phyloP scores from a whole-genome alignment of 2,888 invertebrate genomes.

The Eristalis intricaria region DNA sequence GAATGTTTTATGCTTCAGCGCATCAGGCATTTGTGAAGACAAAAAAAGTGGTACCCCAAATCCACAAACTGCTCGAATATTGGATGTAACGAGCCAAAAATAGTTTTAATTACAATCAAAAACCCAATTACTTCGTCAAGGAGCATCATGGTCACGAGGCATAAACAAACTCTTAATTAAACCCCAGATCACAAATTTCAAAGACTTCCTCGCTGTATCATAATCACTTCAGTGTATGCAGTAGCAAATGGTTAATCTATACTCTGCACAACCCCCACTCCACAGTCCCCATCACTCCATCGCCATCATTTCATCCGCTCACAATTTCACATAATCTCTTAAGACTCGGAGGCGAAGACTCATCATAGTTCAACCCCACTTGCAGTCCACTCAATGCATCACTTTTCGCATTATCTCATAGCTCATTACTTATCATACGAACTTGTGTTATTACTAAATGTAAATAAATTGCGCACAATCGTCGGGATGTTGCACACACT shows the following conservation, averaged over 20 bases:
- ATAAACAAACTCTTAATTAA: too few species aligned
- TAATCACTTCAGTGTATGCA: background rate
- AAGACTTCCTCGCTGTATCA: background rate
- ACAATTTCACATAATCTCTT: background rate
- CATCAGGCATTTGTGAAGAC: too few species aligned
- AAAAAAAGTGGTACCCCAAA: too few species aligned
- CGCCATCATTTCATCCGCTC: background rate
- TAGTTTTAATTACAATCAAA: too few species aligned
- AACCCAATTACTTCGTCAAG: too few species aligned
- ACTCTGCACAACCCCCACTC: background rate
- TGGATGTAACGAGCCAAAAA: too few species aligned
- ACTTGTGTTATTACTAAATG: slow-evolving; percentile 12
- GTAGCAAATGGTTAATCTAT: background rate
- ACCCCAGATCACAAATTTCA: background rate
- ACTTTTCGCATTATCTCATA: slow-evolving; percentile 20
- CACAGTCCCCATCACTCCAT: background rate
- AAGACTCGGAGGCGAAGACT: background rate
- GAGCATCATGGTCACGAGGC: too few species aligned
- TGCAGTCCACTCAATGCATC: background rate
- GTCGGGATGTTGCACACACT: background rate
- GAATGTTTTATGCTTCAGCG: too few species aligned
- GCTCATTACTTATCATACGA: slow-evolving; percentile 15
- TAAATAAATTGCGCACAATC: slow-evolving; percentile 51
- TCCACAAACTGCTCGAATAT: too few species aligned
- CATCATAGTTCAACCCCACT: background rate